Evolutionary conservation across 2,888 invertebrate species (phyloP).

Genomic region (Holacanthella duospinosa): DNA sequence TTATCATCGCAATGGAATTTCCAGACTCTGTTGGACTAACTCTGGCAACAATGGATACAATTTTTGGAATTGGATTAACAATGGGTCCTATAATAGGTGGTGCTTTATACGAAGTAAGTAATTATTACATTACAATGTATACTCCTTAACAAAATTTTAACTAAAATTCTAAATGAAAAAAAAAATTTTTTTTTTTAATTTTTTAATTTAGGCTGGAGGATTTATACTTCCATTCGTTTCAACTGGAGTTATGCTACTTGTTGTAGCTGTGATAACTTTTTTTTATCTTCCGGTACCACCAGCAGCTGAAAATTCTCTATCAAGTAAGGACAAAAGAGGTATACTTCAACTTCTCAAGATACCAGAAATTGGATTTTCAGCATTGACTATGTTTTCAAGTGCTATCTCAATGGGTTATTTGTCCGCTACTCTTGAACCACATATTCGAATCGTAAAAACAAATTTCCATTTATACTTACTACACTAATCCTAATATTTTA

Average conservation of each 20-base stretch:
- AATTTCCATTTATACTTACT: no score
- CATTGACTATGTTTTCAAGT: conserved; percentile 40
- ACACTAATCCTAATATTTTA: no score
- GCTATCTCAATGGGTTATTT: conserved; percentile 46
- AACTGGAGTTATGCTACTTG: conserved; percentile 41
- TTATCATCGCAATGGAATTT: conserved; percentile 59
- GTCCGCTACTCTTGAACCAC: conserved; percentile 49
- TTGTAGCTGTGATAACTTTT: conserved; percentile 39
- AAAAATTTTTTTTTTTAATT: no score
- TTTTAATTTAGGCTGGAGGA: no score
- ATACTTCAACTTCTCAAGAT: background rate
- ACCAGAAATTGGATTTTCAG: conserved; percentile 38
- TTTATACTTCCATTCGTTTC: conserved; percentile 43
- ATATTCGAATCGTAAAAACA: conserved; percentile 40
- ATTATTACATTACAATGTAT: background rate
- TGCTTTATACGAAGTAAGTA: conserved; percentile 39
- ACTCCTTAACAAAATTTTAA: background rate
- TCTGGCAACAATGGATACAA: conserved; percentile 45
- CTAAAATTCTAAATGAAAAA: no score
- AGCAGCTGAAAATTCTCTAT: background rate
- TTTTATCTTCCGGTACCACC: conserved; percentile 40
- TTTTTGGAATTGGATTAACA: conserved; percentile 42
- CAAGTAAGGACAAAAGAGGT: background rate
- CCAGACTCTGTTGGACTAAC: conserved; percentile 46
- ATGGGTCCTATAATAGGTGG: conserved; percentile 42